Evolutionary conservation across 1,140 invertebrate species (phyloP), one percentile per base, ranked within the genome.

Genomic region (Anastrepha obliqua): DNA sequence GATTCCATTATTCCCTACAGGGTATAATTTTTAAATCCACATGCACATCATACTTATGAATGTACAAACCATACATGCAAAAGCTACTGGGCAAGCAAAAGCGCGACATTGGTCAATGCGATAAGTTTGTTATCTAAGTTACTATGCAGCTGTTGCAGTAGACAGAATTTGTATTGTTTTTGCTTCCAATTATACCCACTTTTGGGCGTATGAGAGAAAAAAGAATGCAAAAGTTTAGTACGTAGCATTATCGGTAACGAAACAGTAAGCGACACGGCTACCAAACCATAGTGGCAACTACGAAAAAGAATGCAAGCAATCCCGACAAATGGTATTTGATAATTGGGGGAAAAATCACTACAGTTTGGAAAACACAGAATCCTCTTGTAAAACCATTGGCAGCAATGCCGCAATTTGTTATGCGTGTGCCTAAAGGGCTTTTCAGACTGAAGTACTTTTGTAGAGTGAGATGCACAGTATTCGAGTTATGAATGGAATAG

Each of bases 41-140:
- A 62, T 62, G 9, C 17, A n/a, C 60, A 13, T 58, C 60, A 8
- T 62, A 62, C 8, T 13, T 62, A 47, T 74, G 13, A 5, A 74
- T 47, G 20, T 67, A 39, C 7, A 64, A 39, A 39, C 3, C n/a
- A 20, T 7, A 20, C n/a, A 64, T 64, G 67, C 4, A 29, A 74
- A 74, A 74, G 42, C 42, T 13, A 3, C 7, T 74, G 42, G 67
- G 39, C 42, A 74, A 15, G 67, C 44, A 17, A 17, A 47, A 47
- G 15, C 67, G 67, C 67, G 42, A 44, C 67, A 74, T 39, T 74
- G 67, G 13, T 74, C 67, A 62, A 62, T 62, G 67, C 67, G 44
- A 74, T 44, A 74, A 39, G 39, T 13, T 47, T 74, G 67, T 7
- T 39, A 44, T 74, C 39, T 47, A 74, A 74, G 67, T 42, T 15